phyloP scores from a whole-genome alignment of 2,113 vertebrate genomes.

The Parus major region DNA sequence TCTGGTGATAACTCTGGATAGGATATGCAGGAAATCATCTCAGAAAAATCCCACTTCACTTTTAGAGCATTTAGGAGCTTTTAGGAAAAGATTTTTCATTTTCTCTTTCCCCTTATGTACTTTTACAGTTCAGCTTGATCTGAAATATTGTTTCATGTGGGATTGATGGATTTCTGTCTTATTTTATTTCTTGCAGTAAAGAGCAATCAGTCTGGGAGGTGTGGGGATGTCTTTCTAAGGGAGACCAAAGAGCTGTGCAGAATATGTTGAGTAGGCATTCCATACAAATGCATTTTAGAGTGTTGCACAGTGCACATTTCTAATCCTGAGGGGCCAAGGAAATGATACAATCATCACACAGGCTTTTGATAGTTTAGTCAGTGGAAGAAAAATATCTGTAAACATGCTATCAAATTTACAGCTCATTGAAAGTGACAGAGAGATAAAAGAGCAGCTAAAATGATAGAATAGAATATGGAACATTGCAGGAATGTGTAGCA shows the following conservation, averaged over 20 bases:
- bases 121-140: background rate
- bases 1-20: background rate
- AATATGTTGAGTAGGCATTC: background rate
- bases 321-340: background rate
- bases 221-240: background rate
- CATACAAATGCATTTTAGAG: background rate
- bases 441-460: background rate
- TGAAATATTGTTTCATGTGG: background rate
- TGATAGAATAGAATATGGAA: background rate
- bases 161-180: background rate
- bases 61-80: background rate
- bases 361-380: constrained; percentile 30
- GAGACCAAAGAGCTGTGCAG: background rate
- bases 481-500: background rate
- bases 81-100: background rate
- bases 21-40: background rate
- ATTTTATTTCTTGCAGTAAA: background rate
- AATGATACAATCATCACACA: background rate
- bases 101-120: background rate
- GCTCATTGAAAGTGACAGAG: constrained; percentile 49
- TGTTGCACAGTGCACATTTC: background rate
- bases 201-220: background rate
- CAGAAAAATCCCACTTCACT: background rate
- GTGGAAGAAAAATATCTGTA: constrained; percentile 38
- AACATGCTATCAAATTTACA: constrained; percentile 51